These are phyloP conservation scores for Orientallactaga bullata DNA, from an alignment of 2,113 vertebrate species.

Conservation along the genomic window DNA sequence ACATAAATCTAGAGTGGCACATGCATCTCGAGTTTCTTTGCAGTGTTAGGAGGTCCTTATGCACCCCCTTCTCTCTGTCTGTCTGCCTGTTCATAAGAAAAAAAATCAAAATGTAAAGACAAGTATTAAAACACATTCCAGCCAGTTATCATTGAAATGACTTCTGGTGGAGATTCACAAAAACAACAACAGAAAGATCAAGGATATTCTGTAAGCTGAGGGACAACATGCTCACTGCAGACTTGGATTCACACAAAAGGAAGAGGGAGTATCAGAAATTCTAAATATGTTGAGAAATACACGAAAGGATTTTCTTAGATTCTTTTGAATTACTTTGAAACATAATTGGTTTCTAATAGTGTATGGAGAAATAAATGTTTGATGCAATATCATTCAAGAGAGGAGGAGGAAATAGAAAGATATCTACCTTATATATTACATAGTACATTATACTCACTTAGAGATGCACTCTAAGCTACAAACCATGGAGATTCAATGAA, in stretches of 20 bases:
- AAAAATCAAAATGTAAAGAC: no score
- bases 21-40: no score
- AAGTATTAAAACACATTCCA: neutral
- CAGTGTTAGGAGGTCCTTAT: no score
- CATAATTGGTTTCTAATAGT: neutral
- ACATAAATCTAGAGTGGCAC: no score
- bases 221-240: neutral
- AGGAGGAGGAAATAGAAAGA: neutral
- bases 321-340: constrained; percentile 18
- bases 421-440: neutral
- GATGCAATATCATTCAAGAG: neutral
- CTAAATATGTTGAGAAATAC: neutral
- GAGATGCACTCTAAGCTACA: neutral
- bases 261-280: neutral
- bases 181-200: neutral
- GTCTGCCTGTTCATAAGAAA: no score
- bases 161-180: neutral
- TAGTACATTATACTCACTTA: neutral
- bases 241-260: neutral
- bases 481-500: neutral
- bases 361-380: neutral
- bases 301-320: neutral
- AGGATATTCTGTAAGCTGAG: constrained; percentile 11
- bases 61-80: no score
- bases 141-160: neutral